Conservation (phyloP, 2,888 invertebrate genomes). For the Stenodera caucasica region DNA sequence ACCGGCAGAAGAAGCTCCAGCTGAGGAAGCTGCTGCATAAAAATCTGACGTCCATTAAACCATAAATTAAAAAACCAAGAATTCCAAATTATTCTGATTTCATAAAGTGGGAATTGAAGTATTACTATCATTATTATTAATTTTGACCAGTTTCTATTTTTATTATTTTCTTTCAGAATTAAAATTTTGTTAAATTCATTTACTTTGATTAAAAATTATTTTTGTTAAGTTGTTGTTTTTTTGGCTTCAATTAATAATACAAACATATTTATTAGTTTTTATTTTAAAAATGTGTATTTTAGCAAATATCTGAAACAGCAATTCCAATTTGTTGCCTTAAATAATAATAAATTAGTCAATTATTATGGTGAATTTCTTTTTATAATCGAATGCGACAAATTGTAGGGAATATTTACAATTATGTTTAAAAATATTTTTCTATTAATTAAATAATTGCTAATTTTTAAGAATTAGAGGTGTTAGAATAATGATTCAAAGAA, state of each 20-base stretch:
- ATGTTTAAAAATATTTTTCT: neutral
- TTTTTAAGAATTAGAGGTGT: neutral
- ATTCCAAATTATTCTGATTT: no score
- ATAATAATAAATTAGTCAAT: slow-evolving; percentile 6
- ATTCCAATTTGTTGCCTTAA: slow-evolving; percentile 5
- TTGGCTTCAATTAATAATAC: neutral
- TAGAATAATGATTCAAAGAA: slow-evolving; percentile 2
- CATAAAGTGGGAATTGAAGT: no score
- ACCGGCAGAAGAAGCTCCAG: slow-evolving; percentile 19
- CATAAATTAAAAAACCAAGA: slow-evolving; percentile 7
- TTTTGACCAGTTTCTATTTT: neutral
- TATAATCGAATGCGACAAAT: neutral
- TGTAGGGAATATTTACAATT: neutral
- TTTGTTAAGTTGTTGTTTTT: neutral
- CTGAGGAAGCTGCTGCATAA: slow-evolving; percentile 6
- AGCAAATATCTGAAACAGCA: neutral
- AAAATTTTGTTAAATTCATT: neutral
- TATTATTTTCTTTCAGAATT: no score
- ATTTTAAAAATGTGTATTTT: slow-evolving; percentile 3
- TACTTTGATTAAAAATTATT: neutral
- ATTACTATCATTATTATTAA: no score
- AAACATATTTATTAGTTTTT: neutral
- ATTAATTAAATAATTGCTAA: neutral
- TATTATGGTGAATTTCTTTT: neutral
- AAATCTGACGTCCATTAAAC: slow-evolving; percentile 1